Evolutionary conservation across 2,888 invertebrate species (phyloP), one percentile per base, ranked within the genome.

Genomic region (Ophonus ardosiacus): DNA sequence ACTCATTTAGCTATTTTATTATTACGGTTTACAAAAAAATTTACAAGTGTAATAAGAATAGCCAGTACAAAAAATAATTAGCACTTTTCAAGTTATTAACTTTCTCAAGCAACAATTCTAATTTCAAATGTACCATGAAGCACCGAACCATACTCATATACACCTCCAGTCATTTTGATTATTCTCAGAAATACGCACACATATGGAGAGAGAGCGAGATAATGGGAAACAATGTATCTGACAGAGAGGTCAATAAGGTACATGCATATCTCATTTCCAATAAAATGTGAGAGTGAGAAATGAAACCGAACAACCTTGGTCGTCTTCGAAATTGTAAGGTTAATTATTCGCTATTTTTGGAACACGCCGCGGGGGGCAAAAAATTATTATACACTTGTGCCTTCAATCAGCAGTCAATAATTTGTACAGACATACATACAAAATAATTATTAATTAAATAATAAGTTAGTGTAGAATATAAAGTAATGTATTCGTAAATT

Each of bases 201-300:
- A 68, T 38, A 13, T 24, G 31, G 7, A 38, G 38, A 6, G 24
- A 15, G 68, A 68, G 68, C 31, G 68, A 68, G 38, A n/a, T 31
- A 21, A 10, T 68, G 10, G 10, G 15, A 38, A 38, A 68, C 68
- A 68, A 68, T 68, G 15, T 38, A 13, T 7, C 15, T 31, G 38
- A 68, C n/a, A 24, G 68, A 68, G 68, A 68, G 13, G 38, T 38
- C 31, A 15, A 68, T 7, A 68, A 6, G 13, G 13, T 51, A 10
- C n/a, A 68, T 51, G 13, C 31, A 68, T 38, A 68, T 68, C 68
- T 68, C 38, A 38, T 68, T 71, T 74, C 71, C 71, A 74, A 15
- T 74, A 74, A 74, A 74, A 74, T 74, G 71, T 74, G 51, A 74
- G 71, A 74, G 71, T 74, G 71, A 40, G 43, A 43, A 74, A 51